Evolutionary conservation across 2,797 vertebrate genomes (phyloP), one percentile per base, ranked within the genome.

Genomic region (Artibeus lituratus): DNA sequence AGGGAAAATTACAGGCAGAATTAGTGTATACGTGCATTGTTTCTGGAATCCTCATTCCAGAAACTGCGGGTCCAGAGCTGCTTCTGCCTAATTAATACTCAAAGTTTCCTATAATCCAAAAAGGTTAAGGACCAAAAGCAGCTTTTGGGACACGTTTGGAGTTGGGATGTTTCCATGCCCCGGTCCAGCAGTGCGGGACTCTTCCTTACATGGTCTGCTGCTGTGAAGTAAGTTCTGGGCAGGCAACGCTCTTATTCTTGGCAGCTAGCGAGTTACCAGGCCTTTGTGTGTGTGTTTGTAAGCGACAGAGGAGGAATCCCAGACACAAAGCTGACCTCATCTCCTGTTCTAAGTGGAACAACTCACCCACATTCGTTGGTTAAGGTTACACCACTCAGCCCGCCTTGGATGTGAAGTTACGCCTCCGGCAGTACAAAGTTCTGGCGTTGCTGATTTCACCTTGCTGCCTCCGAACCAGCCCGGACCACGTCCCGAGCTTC

Each of bases 41-140:
- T 88, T 91, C 55, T 51, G n/a, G 9, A 97, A 39, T 51, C 32
- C 74, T 77, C 74, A 77, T 51, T 51, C 47, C 74, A 8, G 74
- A 77, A 15, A 24, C 47, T 35, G 22, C 74, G 35, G 22, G 15
- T 72, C 35, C 26, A 32, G 65, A 65, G 44, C 11, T 32, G 78
- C 51, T 82, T 83, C 51, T 82, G n/a, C 39, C 77, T 85, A 53
- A 65, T 57, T 69, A 82, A 65, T 73, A 42, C 39, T 77, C 37
- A 39, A 39, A 77, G 72, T 11, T 1, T 85, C 44, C 15, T n/a
- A 53, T 6, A 42, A 24, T 57, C 44, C 53, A 9, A n/a, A 24
- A 81, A 24, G 42, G 29, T 67, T 77, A 76, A 44, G 87, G 70
- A 65, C 8, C 6, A 47, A 4, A 73, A 70, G 14, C 29, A 72